A percentile compares a stretch with the other conserved stretches of the same genome.
Conservation (phyloP, 2,113 vertebrate species). For the Cryptotis parvus region DNA sequence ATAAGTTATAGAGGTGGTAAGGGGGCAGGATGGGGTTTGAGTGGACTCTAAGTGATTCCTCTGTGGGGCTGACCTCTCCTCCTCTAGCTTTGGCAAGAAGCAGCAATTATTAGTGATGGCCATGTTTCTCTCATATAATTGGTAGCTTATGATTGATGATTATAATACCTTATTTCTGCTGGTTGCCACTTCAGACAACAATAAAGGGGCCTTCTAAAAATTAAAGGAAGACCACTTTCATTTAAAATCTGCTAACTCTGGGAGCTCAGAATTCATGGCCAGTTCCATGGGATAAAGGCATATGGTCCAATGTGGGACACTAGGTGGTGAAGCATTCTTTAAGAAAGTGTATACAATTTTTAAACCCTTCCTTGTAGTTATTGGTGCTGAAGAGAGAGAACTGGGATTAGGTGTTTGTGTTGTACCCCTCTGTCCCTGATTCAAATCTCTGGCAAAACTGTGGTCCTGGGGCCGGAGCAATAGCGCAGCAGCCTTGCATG, state of each 20-base stretch:
- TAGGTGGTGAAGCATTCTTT: not conserved
- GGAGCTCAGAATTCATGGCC: constrained; percentile 58
- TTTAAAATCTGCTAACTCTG: constrained; percentile 19
- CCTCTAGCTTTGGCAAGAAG: not conserved
- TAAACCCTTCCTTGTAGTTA: not conserved
- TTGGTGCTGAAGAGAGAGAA: not conserved
- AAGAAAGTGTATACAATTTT: not conserved
- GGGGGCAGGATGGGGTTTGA: not conserved
- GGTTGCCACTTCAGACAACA: constrained; percentile 37
- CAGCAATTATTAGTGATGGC: not conserved
- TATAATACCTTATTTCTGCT: not conserved
- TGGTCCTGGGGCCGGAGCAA: too few species aligned
- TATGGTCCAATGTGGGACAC: not conserved
- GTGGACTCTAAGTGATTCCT: not conserved
- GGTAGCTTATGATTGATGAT: not conserved
- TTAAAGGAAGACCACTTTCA: constrained; percentile 49
- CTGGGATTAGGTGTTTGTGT: not conserved
- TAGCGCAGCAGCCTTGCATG: too few species aligned
- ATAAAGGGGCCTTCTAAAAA: constrained; percentile 45
- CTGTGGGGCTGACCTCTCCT: not conserved
- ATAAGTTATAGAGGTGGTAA: not conserved
- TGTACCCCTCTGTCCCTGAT: too few species aligned
- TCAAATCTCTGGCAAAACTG: too few species aligned
- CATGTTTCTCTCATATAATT: not conserved
- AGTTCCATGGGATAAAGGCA: not conserved